Percentiles rank a stretch among this genome's conserved stretches.
Evolutionary conservation across 2,113 vertebrate species (phyloP).

Genomic region (Scomber colias): DNA sequence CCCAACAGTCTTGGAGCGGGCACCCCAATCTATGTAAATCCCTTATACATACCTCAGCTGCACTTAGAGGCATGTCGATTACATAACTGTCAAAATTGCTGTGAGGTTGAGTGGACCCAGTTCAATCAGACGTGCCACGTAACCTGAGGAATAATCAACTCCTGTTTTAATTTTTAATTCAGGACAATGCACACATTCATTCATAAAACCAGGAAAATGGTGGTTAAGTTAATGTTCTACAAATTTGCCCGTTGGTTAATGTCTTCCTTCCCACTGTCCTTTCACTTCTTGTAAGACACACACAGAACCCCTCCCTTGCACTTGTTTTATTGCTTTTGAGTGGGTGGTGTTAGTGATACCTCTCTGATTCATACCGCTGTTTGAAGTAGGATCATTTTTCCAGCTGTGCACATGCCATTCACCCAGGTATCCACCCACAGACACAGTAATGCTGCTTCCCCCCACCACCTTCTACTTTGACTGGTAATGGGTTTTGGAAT

Average conservation of each 20-base stretch:
- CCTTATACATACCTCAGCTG: constrained; percentile 66
- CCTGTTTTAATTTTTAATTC: constrained; percentile 57
- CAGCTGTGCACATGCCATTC: constrained; percentile 77
- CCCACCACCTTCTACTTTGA: constrained; percentile 23
- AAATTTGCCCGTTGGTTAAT: constrained; percentile 31
- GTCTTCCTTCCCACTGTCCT: constrained; percentile 35
- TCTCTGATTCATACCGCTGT: constrained; percentile 78
- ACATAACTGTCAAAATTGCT: constrained; percentile 54
- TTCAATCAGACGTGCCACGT: constrained; percentile 6
- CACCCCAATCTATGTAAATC: constrained; percentile 74
- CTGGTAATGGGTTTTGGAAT: constrained; percentile 64
- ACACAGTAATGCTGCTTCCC: constrained; percentile 48
- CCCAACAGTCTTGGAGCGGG: constrained; percentile 42
- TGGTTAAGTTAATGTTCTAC: constrained; percentile 50
- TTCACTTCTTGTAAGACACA: constrained; percentile 63
- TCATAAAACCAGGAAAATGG: constrained; percentile 49
- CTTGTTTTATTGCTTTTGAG: constrained; percentile 82
- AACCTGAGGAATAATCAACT: background rate
- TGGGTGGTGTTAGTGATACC: constrained; percentile 82
- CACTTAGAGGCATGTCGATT: constrained; percentile 56
- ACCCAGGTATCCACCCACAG: constrained; percentile 76
- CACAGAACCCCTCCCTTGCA: constrained; percentile 42
- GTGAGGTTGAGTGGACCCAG: constrained; percentile 4
- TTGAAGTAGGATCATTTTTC: constrained; percentile 85
- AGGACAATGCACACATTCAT: constrained; percentile 60